Conservation (phyloP, 1,140 invertebrate genomes). For the Eubasilissa regina region DNA sequence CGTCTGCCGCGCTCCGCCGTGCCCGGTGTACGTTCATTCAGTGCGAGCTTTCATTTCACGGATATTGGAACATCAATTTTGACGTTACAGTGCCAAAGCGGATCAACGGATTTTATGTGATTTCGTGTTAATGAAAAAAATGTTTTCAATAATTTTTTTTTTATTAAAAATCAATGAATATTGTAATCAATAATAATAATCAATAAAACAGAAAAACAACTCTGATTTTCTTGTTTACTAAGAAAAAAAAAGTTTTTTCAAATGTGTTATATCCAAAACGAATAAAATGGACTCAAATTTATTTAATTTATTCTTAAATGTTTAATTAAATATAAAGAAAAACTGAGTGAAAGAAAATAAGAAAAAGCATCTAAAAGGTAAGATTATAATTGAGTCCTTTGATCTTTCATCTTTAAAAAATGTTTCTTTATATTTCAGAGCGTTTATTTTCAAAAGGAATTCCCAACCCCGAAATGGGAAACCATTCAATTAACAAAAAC, state of each 20-base stretch:
- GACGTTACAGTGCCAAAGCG: not conserved
- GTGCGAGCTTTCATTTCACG: not conserved
- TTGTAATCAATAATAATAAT: not conserved
- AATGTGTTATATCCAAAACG: not conserved
- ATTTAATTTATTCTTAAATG: too few relatives aligned
- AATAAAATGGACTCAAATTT: too few relatives aligned
- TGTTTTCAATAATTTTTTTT: too few relatives aligned
- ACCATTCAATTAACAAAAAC: too few relatives aligned
- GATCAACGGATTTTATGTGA: not conserved
- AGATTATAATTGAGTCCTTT: too few relatives aligned
- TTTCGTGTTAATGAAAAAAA: not conserved
- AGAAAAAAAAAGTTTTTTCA: not conserved
- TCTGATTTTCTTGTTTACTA: not conserved
- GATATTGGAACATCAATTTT: constrained; percentile 6
- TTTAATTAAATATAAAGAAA: too few relatives aligned
- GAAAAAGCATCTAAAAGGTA: too few relatives aligned
- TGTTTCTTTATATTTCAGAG: too few relatives aligned
- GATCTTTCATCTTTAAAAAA: too few relatives aligned
- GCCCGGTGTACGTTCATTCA: not conserved
- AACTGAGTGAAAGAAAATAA: too few relatives aligned
- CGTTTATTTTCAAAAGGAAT: too few relatives aligned
- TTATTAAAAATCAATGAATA: not conserved
- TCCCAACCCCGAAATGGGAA: too few relatives aligned
- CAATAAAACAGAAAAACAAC: not conserved
- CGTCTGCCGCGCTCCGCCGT: constrained; percentile 10